A percentile compares a stretch with the other conserved stretches of the same genome.
Conservation (phyloP, 2,113 vertebrate genomes). For the Dicrurus megarhynchus region DNA sequence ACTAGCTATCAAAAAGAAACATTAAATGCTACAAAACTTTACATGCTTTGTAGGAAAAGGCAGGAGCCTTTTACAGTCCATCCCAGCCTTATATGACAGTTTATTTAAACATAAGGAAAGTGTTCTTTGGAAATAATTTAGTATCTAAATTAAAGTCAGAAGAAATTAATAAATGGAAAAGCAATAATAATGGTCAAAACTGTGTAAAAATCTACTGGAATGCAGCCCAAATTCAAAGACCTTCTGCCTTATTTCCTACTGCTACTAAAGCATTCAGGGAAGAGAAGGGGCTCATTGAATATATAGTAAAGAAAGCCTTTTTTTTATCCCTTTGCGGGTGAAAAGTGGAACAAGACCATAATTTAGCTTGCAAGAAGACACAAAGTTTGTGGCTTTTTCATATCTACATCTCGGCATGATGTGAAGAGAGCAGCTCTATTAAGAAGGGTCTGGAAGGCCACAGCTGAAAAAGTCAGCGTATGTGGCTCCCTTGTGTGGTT, state of each 20-base stretch:
- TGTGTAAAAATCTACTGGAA: conserved; percentile 17
- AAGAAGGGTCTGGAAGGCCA: neutral
- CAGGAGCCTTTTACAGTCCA: neutral
- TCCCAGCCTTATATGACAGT: neutral
- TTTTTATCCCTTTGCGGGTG: neutral
- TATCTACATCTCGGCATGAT: neutral
- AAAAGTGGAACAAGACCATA: conserved; percentile 12
- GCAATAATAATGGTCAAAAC: neutral
- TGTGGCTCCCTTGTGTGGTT: neutral
- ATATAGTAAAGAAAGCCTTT: neutral
- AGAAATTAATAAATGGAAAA: neutral
- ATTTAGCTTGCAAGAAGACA: conserved; percentile 21
- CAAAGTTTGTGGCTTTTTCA: neutral
- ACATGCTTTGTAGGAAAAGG: neutral
- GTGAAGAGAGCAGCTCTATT: neutral
- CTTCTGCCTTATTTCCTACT: conserved; percentile 26
- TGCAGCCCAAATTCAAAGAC: conserved; percentile 6
- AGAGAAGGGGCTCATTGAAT: conserved; percentile 32
- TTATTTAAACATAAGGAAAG: neutral
- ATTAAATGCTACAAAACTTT: neutral
- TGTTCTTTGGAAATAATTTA: neutral
- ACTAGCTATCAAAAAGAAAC: neutral
- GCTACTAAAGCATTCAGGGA: neutral
- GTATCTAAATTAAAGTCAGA: neutral
- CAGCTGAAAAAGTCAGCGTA: neutral